phyloP scores from a whole-genome alignment of 30 jellyfish, hydroid and myxozoan species.

The Hydractinia echinata region DNA sequence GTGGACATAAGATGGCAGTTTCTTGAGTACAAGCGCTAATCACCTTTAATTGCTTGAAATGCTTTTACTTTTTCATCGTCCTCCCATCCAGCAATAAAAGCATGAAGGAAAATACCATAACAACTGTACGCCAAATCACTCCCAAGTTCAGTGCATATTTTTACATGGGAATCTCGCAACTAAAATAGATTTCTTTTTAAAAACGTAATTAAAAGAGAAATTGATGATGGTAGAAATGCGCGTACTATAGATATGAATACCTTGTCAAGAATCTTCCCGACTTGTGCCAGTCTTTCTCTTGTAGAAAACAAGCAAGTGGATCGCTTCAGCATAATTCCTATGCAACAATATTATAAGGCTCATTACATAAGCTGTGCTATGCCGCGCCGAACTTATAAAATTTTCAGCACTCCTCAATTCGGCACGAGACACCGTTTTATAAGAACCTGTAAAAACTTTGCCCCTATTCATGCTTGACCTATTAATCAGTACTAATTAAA shows the following conservation, averaged over 20 bases:
- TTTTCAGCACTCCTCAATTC: constrained; percentile 4
- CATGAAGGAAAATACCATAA: constrained; percentile 86
- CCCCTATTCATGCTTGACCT: too few relatives aligned
- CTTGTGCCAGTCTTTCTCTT: constrained; percentile 78
- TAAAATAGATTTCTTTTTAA: not conserved
- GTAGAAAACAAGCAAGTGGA: constrained; percentile 82
- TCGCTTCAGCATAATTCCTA: constrained; percentile 73
- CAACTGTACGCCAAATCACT: constrained; percentile 92
- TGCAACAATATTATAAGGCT: not conserved
- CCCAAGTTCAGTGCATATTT: constrained; percentile 82
- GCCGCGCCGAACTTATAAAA: not conserved
- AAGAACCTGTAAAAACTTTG: not conserved
- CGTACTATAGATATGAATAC: constrained; percentile 20
- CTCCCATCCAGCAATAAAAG: constrained; percentile 98
- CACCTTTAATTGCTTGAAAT: constrained; percentile 84
- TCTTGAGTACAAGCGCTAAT: not conserved
- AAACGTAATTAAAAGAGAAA: not conserved
- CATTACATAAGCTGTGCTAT: not conserved
- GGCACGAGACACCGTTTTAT: constrained; percentile 4
- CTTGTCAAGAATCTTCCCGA: constrained; percentile 78
- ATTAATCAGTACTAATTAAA: too few relatives aligned
- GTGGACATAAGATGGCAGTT: not conserved
- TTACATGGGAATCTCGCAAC: constrained; percentile 91
- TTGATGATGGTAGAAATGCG: not conserved
- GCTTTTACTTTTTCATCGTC: constrained; percentile 84